Percentiles rank a stretch among this genome's conserved stretches.
These are phyloP conservation scores for Papilio glaucus DNA, from an alignment of 1,140 invertebrate species.

Conservation along the genomic window DNA sequence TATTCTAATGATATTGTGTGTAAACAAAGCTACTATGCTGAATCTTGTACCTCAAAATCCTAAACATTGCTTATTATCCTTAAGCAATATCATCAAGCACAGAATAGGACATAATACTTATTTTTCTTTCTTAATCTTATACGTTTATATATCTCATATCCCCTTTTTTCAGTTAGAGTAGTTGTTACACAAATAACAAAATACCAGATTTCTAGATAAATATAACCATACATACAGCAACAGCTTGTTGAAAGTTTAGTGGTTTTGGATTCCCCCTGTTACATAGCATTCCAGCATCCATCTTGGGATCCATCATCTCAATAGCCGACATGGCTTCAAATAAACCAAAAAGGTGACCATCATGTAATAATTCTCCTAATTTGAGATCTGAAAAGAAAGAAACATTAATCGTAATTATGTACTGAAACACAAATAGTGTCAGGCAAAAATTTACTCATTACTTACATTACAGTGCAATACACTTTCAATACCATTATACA, in stretches of 20 bases:
- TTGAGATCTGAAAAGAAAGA: slow-evolving; percentile 87
- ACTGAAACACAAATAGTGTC: slow-evolving; percentile 14
- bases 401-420: slow-evolving; percentile 33
- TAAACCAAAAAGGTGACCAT: slow-evolving; percentile 95
- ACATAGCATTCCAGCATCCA: slow-evolving; percentile 99
- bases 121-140: no score
- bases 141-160: no score
- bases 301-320: slow-evolving; percentile 99
- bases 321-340: slow-evolving; percentile 99
- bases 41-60: no score
- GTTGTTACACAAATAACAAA: no score
- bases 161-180: no score
- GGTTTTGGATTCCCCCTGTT: slow-evolving; percentile 93
- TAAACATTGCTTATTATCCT: no score
- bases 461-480: not conserved
- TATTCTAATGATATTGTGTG: no score
- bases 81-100: no score
- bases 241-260: slow-evolving; percentile 94
- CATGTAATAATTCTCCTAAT: slow-evolving; percentile 94
- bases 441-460: not conserved
- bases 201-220: not conserved
- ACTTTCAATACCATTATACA: not conserved
- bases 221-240: slow-evolving; percentile 85
- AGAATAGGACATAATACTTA: no score
- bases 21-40: no score